Percentiles rank a stretch among this genome's conserved stretches.
Evolutionary conservation across 2,113 vertebrate genomes (phyloP).

Genomic region (Redunca redunca): DNA sequence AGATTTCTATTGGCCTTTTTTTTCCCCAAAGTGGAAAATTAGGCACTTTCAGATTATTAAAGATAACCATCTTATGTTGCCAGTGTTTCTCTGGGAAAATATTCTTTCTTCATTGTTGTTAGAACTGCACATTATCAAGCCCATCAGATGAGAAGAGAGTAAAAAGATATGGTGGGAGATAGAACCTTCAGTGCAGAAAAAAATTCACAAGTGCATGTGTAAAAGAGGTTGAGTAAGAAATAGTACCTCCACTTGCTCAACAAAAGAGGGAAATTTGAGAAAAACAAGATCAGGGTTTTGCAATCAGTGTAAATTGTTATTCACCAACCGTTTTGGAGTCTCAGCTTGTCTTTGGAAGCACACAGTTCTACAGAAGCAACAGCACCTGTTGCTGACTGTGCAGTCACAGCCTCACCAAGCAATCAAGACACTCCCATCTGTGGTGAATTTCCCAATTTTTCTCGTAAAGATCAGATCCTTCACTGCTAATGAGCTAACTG

Average conservation of each 20-base stretch:
- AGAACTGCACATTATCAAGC: background rate
- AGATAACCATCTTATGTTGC: background rate
- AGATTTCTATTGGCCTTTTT: background rate
- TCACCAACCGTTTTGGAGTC: background rate
- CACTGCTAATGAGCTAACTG: conserved; percentile 55
- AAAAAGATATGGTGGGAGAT: background rate
- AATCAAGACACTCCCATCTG: conserved; percentile 72
- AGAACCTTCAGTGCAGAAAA: background rate
- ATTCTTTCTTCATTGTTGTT: background rate
- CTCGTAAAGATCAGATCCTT: conserved; percentile 54
- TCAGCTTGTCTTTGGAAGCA: conserved; percentile 44
- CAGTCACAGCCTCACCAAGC: conserved; percentile 44
- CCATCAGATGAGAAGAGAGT: background rate
- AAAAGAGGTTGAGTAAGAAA: background rate
- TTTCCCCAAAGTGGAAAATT: background rate
- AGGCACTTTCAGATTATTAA: background rate
- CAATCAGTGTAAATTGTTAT: conserved; percentile 69
- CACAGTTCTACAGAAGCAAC: background rate
- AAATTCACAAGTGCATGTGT: background rate
- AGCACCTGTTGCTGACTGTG: conserved; percentile 72
- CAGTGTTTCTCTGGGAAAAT: background rate
- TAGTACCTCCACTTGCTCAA: background rate
- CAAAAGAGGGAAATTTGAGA: background rate
- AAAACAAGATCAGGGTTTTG: conserved; percentile 56
- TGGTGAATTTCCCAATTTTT: conserved; percentile 56